These are phyloP conservation scores for Harpagifer antarcticus DNA, from an alignment of 2,797 vertebrate species.

Conservation along the genomic window DNA sequence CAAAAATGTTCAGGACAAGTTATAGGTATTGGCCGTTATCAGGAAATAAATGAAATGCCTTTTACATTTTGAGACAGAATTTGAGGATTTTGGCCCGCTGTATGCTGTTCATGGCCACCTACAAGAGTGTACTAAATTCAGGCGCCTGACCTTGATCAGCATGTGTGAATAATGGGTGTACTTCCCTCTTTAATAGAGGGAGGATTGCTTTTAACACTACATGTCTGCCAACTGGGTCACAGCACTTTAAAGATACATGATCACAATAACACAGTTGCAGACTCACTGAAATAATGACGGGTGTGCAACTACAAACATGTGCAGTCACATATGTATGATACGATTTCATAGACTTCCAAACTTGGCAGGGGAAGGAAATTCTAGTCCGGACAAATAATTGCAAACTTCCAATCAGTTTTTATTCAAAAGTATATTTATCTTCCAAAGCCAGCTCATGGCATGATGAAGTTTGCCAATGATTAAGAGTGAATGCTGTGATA, in stretches of 20 bases:
- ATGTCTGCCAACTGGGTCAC: conserved; percentile 39
- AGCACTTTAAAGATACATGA: conserved; percentile 19
- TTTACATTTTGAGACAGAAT: background rate
- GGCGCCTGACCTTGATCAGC: conserved; percentile 25
- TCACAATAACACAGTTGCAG: conserved; percentile 29
- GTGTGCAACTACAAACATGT: conserved; percentile 45
- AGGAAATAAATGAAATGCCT: background rate
- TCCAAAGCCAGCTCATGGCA: conserved; percentile 17
- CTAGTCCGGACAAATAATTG: conserved; percentile 23
- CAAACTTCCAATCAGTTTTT: conserved; percentile 42
- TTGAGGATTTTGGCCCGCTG: conserved; percentile 12
- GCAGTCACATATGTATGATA: conserved; percentile 39
- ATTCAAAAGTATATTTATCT: conserved; percentile 37
- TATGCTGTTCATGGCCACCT: background rate
- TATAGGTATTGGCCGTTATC: background rate
- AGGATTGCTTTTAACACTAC: conserved; percentile 23
- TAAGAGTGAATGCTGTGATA: conserved; percentile 45
- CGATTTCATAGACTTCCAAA: conserved; percentile 28
- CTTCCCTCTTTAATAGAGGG: conserved; percentile 20
- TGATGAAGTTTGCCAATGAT: conserved; percentile 24
- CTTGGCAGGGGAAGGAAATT: conserved; percentile 21
- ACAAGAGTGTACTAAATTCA: background rate
- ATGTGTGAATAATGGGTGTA: conserved; percentile 20
- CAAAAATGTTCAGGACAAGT: background rate
- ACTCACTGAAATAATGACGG: conserved; percentile 3